phyloP scores from a whole-genome alignment of 2,888 invertebrate species.

The Cistogaster globosa region DNA sequence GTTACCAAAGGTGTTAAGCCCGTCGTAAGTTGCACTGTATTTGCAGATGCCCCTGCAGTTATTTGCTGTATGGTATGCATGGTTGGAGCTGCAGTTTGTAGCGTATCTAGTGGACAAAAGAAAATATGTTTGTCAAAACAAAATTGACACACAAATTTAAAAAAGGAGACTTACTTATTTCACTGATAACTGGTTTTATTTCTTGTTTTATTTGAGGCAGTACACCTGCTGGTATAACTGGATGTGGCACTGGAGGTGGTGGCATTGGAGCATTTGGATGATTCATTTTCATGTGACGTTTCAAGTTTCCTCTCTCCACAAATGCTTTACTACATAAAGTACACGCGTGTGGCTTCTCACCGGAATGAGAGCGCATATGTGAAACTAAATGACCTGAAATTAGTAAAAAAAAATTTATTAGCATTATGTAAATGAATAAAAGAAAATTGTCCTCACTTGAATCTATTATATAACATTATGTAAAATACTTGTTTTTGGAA shows the following conservation, averaged over 20 bases:
- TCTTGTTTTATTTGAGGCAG: constrained; percentile 82
- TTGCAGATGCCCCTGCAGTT: constrained; percentile 79
- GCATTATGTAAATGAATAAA: too few relatives aligned
- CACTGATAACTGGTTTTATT: constrained; percentile 82
- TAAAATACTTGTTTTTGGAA: too few relatives aligned
- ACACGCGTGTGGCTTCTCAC: constrained; percentile 85
- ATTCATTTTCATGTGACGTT: constrained; percentile 89
- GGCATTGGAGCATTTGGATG: constrained; percentile 84
- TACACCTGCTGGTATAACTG: constrained; percentile 82
- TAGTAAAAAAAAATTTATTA: neutral
- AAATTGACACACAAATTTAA: too few relatives aligned
- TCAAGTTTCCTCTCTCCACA: constrained; percentile 91
- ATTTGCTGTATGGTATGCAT: constrained; percentile 83
- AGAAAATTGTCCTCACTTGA: too few relatives aligned
- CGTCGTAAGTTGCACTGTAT: constrained; percentile 79
- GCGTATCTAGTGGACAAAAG: constrained; percentile 75
- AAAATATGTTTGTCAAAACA: too few relatives aligned
- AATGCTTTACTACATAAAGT: constrained; percentile 90
- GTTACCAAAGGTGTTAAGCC: constrained; percentile 82
- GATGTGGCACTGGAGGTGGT: constrained; percentile 82
- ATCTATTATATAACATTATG: too few relatives aligned
- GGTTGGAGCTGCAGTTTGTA: constrained; percentile 80
- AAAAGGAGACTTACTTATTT: constrained; percentile 72
- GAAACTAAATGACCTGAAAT: constrained; percentile 88
- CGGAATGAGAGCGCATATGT: constrained; percentile 91